Conservation (phyloP, 2,888 invertebrate genomes). For the Hypomecis punctinalis region DNA sequence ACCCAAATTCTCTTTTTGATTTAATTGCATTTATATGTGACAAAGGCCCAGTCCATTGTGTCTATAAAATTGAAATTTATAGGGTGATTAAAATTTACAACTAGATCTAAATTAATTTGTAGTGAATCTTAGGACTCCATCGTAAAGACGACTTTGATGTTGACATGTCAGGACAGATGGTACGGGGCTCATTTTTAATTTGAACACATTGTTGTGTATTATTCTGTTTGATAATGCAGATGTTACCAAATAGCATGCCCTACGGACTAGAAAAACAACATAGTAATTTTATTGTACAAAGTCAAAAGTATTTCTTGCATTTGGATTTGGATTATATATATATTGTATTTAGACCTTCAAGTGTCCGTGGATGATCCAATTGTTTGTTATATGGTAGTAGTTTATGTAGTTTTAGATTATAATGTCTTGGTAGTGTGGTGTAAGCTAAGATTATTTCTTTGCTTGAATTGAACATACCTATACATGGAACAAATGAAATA, state of each 20-base stretch:
- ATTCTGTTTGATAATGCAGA: not conserved
- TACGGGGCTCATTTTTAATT: constrained; percentile 5
- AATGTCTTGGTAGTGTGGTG: too few species aligned
- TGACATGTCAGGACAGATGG: constrained; percentile 11
- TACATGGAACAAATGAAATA: too few species aligned
- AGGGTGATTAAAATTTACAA: constrained; percentile 15
- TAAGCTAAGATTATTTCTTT: too few species aligned
- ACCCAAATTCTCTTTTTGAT: constrained; percentile 1
- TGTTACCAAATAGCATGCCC: not conserved
- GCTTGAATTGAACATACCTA: too few species aligned
- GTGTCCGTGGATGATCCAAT: too few species aligned
- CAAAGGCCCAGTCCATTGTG: constrained; percentile 8
- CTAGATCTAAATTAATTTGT: constrained; percentile 19
- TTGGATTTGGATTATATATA: too few species aligned
- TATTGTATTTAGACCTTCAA: too few species aligned
- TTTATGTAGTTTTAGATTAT: too few species aligned
- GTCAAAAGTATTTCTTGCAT: too few species aligned
- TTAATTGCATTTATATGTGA: constrained; percentile 11
- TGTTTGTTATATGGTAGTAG: too few species aligned
- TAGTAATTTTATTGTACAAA: too few species aligned
- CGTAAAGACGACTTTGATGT: constrained; percentile 18
- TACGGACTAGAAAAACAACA: too few species aligned
- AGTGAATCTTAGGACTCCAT: constrained; percentile 16
- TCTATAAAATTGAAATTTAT: constrained; percentile 15
- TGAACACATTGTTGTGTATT: not conserved